phyloP scores from a whole-genome alignment of 2,797 vertebrate genomes.

The Myotis findleyi region DNA sequence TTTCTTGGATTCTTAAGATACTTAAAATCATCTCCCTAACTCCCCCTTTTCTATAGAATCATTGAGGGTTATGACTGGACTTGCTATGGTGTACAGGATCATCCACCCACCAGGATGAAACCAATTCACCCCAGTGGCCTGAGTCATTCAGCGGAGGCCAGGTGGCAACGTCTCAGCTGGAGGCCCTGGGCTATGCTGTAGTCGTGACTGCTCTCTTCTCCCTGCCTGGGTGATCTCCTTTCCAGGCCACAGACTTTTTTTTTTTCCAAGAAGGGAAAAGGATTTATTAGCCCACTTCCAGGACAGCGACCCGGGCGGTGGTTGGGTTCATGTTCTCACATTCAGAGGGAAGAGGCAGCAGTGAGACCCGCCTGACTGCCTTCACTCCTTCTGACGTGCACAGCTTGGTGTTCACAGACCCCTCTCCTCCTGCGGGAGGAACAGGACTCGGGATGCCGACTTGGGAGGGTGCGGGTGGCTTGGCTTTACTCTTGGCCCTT shows the following conservation, averaged over 20 bases:
- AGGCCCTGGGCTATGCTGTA: not conserved
- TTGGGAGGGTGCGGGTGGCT: conserved; percentile 2
- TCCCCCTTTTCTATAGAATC: not conserved
- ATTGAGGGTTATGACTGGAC: not conserved
- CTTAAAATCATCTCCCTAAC: not conserved
- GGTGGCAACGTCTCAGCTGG: not conserved
- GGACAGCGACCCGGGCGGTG: conserved; percentile 49
- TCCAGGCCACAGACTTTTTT: not conserved
- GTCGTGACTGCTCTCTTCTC: not conserved
- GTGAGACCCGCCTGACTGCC: not conserved
- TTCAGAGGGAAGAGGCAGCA: conserved; percentile 56
- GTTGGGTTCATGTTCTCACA: conserved; percentile 57
- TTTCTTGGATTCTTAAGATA: not conserved
- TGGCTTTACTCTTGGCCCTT: not conserved
- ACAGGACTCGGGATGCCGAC: not conserved
- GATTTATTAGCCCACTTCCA: conserved; percentile 80
- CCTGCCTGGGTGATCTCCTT: not conserved
- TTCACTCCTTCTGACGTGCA: not conserved
- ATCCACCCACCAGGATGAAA: not conserved
- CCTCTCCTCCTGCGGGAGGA: conserved; percentile 23
- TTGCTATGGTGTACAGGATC: not conserved
- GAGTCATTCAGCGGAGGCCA: not conserved
- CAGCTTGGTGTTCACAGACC: conserved; percentile 24
- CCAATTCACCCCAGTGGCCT: not conserved
- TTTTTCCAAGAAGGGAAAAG: conserved; percentile 58